phyloP scores from a whole-genome alignment of 2,797 vertebrate genomes.

The Botia kubotai region DNA sequence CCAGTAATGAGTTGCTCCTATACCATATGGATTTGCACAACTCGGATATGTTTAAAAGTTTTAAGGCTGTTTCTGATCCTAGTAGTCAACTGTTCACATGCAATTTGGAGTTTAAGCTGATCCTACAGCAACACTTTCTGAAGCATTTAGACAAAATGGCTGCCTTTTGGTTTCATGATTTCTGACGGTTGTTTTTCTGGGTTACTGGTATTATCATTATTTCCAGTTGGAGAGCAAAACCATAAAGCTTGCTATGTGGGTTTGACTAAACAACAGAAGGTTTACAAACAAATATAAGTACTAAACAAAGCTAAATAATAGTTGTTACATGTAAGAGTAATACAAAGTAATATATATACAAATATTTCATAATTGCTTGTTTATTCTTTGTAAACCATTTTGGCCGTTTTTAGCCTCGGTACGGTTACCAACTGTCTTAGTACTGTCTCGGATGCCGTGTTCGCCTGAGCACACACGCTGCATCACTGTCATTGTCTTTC shows the following conservation, averaged over 20 bases:
- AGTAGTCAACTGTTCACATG: background rate
- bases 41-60: background rate
- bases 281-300: conserved; percentile 16
- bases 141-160: background rate
- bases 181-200: background rate
- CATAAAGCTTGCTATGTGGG: background rate
- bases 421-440: background rate
- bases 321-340: background rate
- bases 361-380: background rate
- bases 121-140: conserved; percentile 5
- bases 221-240: background rate
- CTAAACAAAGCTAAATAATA: conserved; percentile 12
- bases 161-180: background rate
- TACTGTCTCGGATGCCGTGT: background rate
- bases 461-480: conserved; percentile 3
- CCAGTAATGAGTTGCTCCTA: conserved; percentile 1
- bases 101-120: background rate
- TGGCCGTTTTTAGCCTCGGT: background rate
- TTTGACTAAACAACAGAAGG: conserved; percentile 10
- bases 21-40: background rate
- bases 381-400: background rate
- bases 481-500: background rate
- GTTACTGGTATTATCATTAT: background rate
- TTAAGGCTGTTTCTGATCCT: background rate
- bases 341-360: conserved; percentile 2